These are phyloP conservation scores for Steatocranus sp. DNA, from an alignment of 2,797 vertebrate species.

Conservation along the genomic window DNA sequence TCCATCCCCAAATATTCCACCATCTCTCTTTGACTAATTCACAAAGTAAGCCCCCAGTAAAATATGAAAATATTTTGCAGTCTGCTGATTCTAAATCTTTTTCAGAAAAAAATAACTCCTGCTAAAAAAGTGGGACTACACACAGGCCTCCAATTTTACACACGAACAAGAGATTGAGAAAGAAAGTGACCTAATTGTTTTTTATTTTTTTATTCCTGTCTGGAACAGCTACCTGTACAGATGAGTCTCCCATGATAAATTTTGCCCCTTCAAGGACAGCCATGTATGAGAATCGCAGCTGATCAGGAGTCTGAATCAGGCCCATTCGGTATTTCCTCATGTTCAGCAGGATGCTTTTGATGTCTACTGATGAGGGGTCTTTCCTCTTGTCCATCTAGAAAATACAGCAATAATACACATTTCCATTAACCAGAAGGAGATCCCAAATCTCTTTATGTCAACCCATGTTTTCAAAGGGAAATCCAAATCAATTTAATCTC, in stretches of 20 bases:
- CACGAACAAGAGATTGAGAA: not conserved
- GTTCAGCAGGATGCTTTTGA: constrained; percentile 88
- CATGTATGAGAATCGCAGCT: constrained; percentile 95
- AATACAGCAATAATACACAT: not conserved
- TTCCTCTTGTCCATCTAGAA: constrained; percentile 80
- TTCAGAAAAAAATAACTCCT: not conserved
- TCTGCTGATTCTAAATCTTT: not conserved
- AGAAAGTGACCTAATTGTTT: not conserved
- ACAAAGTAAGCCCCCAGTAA: not conserved
- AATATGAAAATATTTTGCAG: not conserved
- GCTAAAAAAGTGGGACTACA: not conserved
- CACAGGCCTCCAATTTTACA: not conserved
- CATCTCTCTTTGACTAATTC: not conserved
- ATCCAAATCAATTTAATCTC: not conserved
- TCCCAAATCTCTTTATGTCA: not conserved
- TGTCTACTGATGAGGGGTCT: constrained; percentile 88
- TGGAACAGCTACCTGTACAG: constrained; percentile 80
- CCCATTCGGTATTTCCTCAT: constrained; percentile 97
- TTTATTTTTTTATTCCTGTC: not conserved
- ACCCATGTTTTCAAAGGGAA: not conserved
- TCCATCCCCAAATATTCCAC: not conserved
- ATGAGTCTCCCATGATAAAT: constrained; percentile 89
- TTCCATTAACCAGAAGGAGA: not conserved
- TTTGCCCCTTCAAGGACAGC: constrained; percentile 92
- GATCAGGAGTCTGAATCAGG: constrained; percentile 94